Conservation (phyloP, 2,888 invertebrate genomes). For the Agrilus mali region DNA sequence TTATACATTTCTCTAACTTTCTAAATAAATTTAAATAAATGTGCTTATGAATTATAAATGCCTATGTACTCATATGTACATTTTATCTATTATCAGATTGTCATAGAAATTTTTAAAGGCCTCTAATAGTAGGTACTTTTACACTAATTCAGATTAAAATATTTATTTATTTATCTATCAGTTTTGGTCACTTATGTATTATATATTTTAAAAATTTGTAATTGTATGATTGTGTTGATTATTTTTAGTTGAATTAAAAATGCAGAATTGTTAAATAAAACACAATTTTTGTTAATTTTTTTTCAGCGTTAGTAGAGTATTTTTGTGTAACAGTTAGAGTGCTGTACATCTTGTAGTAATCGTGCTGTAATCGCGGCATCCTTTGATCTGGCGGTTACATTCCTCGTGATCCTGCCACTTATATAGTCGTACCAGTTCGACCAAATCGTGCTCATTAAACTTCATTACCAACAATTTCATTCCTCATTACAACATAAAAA, state of each 20-base stretch:
- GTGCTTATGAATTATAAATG: no score
- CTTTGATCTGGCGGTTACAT: slow-evolving; percentile 30
- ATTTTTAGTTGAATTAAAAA: no score
- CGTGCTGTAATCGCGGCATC: slow-evolving; percentile 18
- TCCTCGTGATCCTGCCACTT: slow-evolving; percentile 27
- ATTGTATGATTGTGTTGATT: neutral
- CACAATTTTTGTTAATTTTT: neutral
- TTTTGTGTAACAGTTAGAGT: neutral
- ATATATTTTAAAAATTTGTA: neutral
- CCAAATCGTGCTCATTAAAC: slow-evolving; percentile 10
- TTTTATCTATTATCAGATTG: no score
- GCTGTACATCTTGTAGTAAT: slow-evolving; percentile 9
- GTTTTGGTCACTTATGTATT: neutral
- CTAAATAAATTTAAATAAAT: no score
- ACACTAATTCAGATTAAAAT: slow-evolving; percentile 1
- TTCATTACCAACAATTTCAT: neutral
- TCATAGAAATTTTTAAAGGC: neutral
- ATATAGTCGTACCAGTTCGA: slow-evolving; percentile 16
- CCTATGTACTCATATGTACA: no score
- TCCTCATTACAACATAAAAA: no score
- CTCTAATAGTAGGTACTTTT: no score
- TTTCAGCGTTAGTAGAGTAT: neutral
- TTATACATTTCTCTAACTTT: no score
- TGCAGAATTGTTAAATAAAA: no score
- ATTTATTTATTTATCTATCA: neutral